Base-by-base conservation (phyloP, 2,888 invertebrate species). In the Drosophila hamatofila region DNA sequence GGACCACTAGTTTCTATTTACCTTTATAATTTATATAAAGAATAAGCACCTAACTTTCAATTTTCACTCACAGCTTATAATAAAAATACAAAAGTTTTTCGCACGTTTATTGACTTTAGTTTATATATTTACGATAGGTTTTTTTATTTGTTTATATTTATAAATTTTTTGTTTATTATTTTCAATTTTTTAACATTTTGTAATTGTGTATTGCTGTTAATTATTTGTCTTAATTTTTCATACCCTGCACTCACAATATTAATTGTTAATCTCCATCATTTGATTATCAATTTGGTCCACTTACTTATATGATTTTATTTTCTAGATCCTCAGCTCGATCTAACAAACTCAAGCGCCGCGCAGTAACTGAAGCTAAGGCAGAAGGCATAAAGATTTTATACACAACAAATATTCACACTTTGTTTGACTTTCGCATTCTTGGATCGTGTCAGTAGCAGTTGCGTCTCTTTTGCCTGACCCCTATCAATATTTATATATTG, bases 311-410 rank as follows among this genome's bases (percentile, higher is more conserved):
- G 7, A 9, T n/a, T 44, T 30, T 51, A 42, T 65, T 71, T 51
- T 57, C 18, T 52, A 46, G 59, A 59, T 72, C 85, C 76, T 78
- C 46, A 72, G 80, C 84, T 80, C 87, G 90, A 86, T 88, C 90
- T 83, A 82, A 79, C 76, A 78, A 83, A 81, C 83, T 89, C 90
- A 78, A 90, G 84, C 88, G 91, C 85, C 91, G 89, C 91, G 91
- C 89, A 83, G 79, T 88, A 90, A 91, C 91, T 91, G 89, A 89
- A 80, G 77, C 83, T 78, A 89, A 90, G 85, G 78, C 81, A 84
- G 83, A n/a, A n/a, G n/a, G n/a, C n/a, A n/a, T n/a, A n/a, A n/a
- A n/a, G n/a, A n/a, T n/a, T n/a, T 49, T 61, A 64, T 67, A 59
- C 51, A 64, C 77, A 70, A 78, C 71, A 83, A 88, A 83, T 82